These are phyloP conservation scores for Oophaga sylvatica DNA, from an alignment of 2,797 vertebrate species.

Conservation along the genomic window DNA sequence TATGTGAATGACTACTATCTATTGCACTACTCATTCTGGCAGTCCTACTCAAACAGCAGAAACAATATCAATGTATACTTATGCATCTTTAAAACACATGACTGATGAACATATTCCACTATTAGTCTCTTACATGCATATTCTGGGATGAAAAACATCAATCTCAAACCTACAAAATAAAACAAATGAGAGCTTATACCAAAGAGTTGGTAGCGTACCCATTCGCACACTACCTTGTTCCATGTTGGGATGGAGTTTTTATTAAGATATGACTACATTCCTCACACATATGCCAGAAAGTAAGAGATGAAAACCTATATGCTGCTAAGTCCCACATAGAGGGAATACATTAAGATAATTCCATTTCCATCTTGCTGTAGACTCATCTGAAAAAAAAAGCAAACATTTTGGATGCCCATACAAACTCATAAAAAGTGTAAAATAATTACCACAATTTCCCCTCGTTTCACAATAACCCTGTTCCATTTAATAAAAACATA, in stretches of 20 bases:
- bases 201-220: not conserved
- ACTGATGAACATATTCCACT: not conserved
- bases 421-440: not conserved
- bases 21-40: not conserved
- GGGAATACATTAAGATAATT: not conserved
- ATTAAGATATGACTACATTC: not conserved
- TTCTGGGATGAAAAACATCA: not conserved
- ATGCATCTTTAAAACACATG: not conserved
- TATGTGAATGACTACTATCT: not conserved
- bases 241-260: not conserved
- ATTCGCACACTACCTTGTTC: not conserved
- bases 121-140: not conserved
- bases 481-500: not conserved
- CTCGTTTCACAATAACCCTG: not conserved
- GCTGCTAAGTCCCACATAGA: not conserved
- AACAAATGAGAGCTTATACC: not conserved
- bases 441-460: not conserved
- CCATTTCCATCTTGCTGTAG: not conserved
- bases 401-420: not conserved
- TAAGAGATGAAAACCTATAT: not conserved
- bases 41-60: not conserved
- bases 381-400: not conserved
- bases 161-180: not conserved
- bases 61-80: not conserved
- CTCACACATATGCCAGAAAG: conserved; percentile 6